These are phyloP conservation scores for Discoglossus pictus DNA, from an alignment of 2,797 vertebrate genomes.

Conservation along the genomic window DNA sequence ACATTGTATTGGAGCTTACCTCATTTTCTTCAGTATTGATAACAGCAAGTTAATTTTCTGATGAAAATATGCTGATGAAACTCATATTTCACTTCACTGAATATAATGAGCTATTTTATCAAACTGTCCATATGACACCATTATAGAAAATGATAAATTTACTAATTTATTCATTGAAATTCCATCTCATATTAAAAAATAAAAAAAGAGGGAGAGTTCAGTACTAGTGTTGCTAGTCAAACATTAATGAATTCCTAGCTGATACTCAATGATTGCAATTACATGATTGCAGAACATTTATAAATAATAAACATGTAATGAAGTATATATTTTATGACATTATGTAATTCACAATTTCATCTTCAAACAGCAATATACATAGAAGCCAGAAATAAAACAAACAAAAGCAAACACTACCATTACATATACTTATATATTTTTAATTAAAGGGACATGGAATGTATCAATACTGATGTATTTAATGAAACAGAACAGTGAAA, in stretches of 20 bases:
- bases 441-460: too few species aligned
- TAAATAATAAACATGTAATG: not conserved
- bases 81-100: slow-evolving; percentile 82
- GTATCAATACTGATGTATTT: too few species aligned
- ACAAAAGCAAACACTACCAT: too few species aligned
- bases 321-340: slow-evolving; percentile 5
- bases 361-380: too few species aligned
- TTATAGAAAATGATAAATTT: slow-evolving; percentile 78
- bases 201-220: slow-evolving; percentile 62
- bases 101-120: slow-evolving; percentile 82
- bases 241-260: not conserved
- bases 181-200: slow-evolving; percentile 68
- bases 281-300: not conserved
- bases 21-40: slow-evolving; percentile 71
- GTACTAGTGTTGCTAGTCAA: slow-evolving; percentile 9
- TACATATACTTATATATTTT: too few species aligned
- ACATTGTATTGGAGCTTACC: slow-evolving; percentile 61
- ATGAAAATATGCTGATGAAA: slow-evolving; percentile 76
- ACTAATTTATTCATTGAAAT: slow-evolving; percentile 76
- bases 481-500: too few species aligned
- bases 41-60: slow-evolving; percentile 76
- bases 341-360: too few species aligned
- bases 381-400: too few species aligned
- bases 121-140: slow-evolving; percentile 77
- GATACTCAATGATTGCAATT: not conserved